phyloP scores from a whole-genome alignment of 2,113 vertebrate species.

The Passer montanus region DNA sequence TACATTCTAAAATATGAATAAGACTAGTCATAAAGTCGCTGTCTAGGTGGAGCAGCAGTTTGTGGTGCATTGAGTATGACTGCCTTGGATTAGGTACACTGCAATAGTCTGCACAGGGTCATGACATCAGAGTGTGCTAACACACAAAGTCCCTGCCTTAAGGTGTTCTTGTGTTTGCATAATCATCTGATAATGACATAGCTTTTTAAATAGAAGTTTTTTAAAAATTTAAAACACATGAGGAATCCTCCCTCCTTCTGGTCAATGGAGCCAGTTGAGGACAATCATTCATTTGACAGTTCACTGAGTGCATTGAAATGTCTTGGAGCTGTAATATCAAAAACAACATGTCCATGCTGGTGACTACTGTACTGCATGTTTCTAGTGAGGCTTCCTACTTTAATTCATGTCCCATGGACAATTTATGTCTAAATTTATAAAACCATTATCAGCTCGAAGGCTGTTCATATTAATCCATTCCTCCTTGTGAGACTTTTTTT shows the following conservation, averaged over 20 bases:
- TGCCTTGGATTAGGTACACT: not conserved
- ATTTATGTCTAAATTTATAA: not conserved
- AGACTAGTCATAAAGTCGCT: not conserved
- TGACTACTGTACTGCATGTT: not conserved
- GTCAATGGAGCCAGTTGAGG: not conserved
- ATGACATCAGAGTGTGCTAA: not conserved
- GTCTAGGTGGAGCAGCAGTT: not conserved
- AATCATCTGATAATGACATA: not conserved
- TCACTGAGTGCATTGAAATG: not conserved
- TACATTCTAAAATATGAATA: not conserved
- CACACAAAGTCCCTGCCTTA: not conserved
- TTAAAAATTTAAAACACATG: not conserved
- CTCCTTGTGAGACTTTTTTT: not conserved
- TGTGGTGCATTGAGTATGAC: not conserved
- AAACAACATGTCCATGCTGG: not conserved
- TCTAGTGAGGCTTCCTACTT: not conserved
- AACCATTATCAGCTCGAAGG: not conserved
- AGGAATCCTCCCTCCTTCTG: not conserved
- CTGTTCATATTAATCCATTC: not conserved
- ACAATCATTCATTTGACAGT: not conserved
- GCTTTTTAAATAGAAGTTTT: not conserved
- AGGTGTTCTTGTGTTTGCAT: not conserved
- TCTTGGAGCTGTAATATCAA: not conserved
- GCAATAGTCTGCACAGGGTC: not conserved
- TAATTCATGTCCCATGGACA: not conserved